Percentiles rank a stretch among this genome's conserved stretches.
Conservation (phyloP, 2,797 vertebrate genomes). For the Crypturellus tataupa region DNA sequence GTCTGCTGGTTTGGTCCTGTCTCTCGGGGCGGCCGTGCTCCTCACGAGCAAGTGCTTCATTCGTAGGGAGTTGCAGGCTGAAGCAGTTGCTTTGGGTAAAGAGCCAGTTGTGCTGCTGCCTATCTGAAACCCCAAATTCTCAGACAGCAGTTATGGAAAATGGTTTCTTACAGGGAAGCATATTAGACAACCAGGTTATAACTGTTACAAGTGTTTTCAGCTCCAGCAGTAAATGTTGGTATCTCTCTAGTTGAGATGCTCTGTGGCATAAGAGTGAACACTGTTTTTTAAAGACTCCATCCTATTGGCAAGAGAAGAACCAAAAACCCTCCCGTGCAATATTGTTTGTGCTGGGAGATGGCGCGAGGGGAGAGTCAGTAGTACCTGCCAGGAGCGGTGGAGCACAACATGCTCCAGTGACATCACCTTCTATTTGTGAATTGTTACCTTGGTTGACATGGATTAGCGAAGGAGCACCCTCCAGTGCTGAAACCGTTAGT, state of each 20-base stretch:
- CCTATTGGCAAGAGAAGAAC: neutral
- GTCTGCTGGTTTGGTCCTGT: neutral
- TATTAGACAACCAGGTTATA: neutral
- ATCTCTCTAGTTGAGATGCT: neutral
- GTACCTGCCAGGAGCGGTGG: constrained; percentile 48
- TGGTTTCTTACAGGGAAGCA: neutral
- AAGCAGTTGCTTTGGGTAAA: neutral
- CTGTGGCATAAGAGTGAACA: neutral
- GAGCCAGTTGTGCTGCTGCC: neutral
- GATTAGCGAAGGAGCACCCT: neutral
- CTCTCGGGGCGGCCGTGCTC: neutral
- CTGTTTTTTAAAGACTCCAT: neutral
- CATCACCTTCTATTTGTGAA: constrained; percentile 64
- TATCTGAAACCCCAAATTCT: neutral
- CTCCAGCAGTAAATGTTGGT: neutral
- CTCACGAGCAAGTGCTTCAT: neutral
- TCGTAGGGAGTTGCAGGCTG: neutral
- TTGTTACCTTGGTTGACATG: constrained; percentile 57
- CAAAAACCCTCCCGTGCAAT: neutral
- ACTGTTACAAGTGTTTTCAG: neutral
- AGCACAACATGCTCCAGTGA: constrained; percentile 52
- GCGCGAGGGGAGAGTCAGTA: neutral
- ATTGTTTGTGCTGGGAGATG: neutral
- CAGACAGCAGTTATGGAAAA: neutral
- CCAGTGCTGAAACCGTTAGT: neutral